Evolutionary conservation across 2,797 vertebrate genomes (phyloP).

Genomic region (Anniella stebbinsi): DNA sequence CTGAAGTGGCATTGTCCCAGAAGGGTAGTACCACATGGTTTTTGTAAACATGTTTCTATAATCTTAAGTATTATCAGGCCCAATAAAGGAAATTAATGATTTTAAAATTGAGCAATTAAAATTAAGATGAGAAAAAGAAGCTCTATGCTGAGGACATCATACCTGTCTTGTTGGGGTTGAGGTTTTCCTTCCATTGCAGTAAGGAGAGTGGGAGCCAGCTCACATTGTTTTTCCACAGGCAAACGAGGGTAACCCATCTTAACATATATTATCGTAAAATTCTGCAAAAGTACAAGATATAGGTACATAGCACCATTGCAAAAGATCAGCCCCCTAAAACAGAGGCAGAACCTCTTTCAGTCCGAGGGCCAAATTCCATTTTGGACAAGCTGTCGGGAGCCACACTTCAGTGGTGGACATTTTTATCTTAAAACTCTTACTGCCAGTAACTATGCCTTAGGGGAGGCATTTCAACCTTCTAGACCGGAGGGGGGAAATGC

Average conservation of each 20-base stretch:
- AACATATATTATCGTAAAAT: constrained; percentile 99
- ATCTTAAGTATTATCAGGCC: neutral
- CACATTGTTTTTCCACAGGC: constrained; percentile 95
- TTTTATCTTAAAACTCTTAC: too few species aligned
- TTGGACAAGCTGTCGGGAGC: too few species aligned
- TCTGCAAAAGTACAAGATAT: constrained; percentile 78
- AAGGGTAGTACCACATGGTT: neutral
- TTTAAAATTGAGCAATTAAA: neutral
- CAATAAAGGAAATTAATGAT: neutral
- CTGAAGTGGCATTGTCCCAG: neutral
- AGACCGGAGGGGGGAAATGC: too few species aligned
- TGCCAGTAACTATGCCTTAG: too few species aligned
- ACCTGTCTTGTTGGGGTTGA: constrained; percentile 98
- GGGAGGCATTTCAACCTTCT: too few species aligned
- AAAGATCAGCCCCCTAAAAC: neutral
- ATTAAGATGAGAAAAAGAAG: neutral
- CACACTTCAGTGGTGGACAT: too few species aligned
- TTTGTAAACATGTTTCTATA: neutral
- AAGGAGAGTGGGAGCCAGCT: constrained; percentile 94
- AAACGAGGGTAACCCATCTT: constrained; percentile 98
- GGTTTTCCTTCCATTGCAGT: constrained; percentile 99
- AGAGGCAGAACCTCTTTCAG: too few species aligned
- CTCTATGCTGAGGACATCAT: constrained; percentile 29
- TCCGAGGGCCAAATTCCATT: too few species aligned
- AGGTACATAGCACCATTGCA: neutral